phyloP scores from a whole-genome alignment of 2,113 vertebrate species.

The Genyomyrus donnyi region DNA sequence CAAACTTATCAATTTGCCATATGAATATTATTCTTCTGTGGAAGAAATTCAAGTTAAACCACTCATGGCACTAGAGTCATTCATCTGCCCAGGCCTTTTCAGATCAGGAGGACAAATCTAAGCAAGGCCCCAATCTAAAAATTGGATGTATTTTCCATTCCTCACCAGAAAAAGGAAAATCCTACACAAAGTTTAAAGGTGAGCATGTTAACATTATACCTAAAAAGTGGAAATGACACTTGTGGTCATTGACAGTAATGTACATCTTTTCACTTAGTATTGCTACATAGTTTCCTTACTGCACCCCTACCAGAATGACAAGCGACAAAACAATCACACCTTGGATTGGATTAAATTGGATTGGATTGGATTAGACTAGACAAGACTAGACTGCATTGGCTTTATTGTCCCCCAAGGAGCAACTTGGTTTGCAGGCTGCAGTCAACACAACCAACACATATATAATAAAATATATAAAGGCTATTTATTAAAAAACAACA shows the following conservation, averaged over 20 bases:
- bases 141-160: background rate
- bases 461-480: no score
- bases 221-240: background rate
- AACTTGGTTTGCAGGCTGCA: no score
- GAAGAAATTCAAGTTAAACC: background rate
- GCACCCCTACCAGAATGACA: background rate
- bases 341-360: no score
- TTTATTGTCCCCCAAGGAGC: no score
- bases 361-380: no score
- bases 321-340: background rate
- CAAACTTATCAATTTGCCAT: background rate
- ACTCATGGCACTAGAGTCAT: background rate
- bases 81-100: background rate
- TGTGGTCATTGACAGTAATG: background rate
- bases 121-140: background rate
- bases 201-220: background rate
- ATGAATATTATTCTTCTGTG: background rate
- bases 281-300: background rate
- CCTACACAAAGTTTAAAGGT: background rate
- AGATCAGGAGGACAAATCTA: background rate
- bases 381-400: no score
- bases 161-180: background rate
- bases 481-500: no score
- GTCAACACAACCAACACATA: no score
- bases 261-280: background rate